A percentile compares a stretch with the other conserved stretches of the same genome.
Conservation (phyloP, 2,888 invertebrate species). For the Spodoptera littoralis region DNA sequence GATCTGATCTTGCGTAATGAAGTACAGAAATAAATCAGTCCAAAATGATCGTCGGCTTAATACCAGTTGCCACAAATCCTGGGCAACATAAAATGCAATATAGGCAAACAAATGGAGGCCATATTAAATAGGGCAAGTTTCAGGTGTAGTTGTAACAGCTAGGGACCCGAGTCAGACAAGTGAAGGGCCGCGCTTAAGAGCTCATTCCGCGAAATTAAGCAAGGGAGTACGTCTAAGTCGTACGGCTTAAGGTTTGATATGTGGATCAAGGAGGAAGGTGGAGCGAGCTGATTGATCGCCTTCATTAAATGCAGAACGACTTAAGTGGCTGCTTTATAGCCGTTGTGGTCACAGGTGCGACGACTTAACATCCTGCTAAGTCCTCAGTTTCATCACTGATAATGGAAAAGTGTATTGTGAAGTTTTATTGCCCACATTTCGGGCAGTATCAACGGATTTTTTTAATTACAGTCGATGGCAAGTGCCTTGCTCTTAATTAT, state of each 20-base stretch:
- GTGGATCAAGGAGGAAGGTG: conserved; percentile 41
- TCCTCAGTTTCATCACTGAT: too few relatives aligned
- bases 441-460: too few relatives aligned
- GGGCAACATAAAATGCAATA: conserved; percentile 52
- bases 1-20: too few relatives aligned
- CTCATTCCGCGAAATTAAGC: conserved; percentile 86
- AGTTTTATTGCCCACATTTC: too few relatives aligned
- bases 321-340: too few relatives aligned
- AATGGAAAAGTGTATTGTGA: too few relatives aligned
- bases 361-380: too few relatives aligned
- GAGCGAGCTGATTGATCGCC: conserved; percentile 38
- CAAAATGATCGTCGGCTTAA: conserved; percentile 32
- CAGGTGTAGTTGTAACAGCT: conserved; percentile 56
- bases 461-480: too few relatives aligned
- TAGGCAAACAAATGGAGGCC: conserved; percentile 54
- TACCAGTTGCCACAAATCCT: conserved; percentile 52
- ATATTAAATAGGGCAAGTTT: conserved; percentile 60
- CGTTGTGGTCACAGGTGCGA: too few relatives aligned
- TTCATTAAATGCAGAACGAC: conserved; percentile 7
- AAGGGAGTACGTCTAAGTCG: conserved; percentile 79
- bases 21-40: conserved; percentile 33
- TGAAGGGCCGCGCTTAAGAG: conserved; percentile 78
- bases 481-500: too few relatives aligned
- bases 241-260: conserved; percentile 69
- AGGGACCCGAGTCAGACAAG: conserved; percentile 70